Evolutionary conservation across 2,888 invertebrate species (phyloP).

Genomic region (Apoda limacodes): DNA sequence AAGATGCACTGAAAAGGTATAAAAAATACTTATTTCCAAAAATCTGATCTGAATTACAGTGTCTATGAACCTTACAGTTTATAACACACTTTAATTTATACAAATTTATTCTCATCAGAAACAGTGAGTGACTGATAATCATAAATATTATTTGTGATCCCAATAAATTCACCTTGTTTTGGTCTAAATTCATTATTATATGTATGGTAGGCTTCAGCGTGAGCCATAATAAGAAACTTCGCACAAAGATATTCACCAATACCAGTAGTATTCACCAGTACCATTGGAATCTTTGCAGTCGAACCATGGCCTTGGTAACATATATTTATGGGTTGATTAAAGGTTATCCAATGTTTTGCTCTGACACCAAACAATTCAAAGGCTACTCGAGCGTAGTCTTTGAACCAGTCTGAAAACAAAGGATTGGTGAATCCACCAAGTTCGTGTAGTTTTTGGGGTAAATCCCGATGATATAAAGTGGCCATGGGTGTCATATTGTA

Average conservation of each 20-base stretch:
- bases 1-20: too few species aligned
- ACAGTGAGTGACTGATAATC: conserved; percentile 37
- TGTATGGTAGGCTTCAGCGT: conserved; percentile 54
- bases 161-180: conserved; percentile 29
- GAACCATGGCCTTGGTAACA: conserved; percentile 54
- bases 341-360: conserved; percentile 68
- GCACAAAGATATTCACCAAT: conserved; percentile 60
- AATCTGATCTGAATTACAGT: too few species aligned
- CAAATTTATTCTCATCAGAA: conserved; percentile 33
- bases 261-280: conserved; percentile 46
- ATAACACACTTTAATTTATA: too few species aligned
- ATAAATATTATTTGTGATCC: conserved; percentile 27
- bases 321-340: conserved; percentile 65
- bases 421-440: conserved; percentile 64
- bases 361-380: conserved; percentile 56
- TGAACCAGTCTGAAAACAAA: conserved; percentile 51
- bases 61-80: too few species aligned
- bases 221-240: conserved; percentile 62
- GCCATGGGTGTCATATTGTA: conserved; percentile 72
- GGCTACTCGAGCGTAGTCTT: conserved; percentile 52
- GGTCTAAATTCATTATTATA: conserved; percentile 43
- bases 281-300: conserved; percentile 32
- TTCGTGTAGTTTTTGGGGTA: conserved; percentile 63
- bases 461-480: too few species aligned
- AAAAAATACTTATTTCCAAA: too few species aligned